Evolutionary conservation across 2,888 invertebrate species (phyloP).

Genomic region (Kryphioiulus occultus): DNA sequence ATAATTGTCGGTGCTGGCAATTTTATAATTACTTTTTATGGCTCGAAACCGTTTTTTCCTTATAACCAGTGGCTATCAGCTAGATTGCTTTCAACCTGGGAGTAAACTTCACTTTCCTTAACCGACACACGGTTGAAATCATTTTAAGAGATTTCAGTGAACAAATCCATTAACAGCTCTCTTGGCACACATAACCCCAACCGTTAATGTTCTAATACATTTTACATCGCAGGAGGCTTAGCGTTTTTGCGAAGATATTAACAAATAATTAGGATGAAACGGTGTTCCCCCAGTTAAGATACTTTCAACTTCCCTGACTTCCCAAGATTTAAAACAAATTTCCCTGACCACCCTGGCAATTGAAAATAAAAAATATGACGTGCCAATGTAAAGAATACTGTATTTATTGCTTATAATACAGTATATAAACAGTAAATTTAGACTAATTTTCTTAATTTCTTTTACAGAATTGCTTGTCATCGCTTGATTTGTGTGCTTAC

Average conservation of each 20-base stretch:
- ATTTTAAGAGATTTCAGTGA: constrained; percentile 2
- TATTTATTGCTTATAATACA: no score
- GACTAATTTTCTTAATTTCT: no score
- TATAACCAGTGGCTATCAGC: background rate
- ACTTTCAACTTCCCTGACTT: no score
- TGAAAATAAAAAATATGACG: no score
- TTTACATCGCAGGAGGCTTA: background rate
- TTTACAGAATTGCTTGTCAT: no score
- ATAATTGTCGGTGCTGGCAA: constrained; percentile 18
- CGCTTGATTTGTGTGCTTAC: no score
- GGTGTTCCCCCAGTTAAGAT: no score
- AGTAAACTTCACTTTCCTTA: background rate
- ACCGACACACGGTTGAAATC: background rate
- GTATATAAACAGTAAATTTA: no score
- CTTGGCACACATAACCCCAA: background rate
- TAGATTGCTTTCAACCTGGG: constrained; percentile 8
- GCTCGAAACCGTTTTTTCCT: constrained; percentile 6
- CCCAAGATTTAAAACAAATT: no score
- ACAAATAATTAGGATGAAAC: background rate
- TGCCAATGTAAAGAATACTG: no score
- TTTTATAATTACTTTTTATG: constrained; percentile 20
- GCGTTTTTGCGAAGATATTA: background rate
- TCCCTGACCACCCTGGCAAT: no score
- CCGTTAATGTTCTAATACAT: background rate
- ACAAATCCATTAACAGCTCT: background rate